Evolutionary conservation across 92 coral and sea anemone genomes (phyloP), one percentile per base, ranked within the genome.

Genomic region (Siderastrea radians): DNA sequence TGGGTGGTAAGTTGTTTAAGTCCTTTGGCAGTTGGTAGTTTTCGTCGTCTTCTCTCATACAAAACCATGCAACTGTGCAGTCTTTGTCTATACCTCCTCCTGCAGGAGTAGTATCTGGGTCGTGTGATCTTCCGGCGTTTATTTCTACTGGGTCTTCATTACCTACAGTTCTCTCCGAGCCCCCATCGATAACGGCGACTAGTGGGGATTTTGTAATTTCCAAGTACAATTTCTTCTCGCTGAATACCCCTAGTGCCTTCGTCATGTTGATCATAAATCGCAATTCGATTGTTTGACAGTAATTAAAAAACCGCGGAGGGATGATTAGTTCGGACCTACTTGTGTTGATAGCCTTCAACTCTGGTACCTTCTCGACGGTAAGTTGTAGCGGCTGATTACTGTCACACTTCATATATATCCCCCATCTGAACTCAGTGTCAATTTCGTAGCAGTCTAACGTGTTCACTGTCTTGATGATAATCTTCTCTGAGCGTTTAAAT

Each of bases 151-250:
- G 65, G 49, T 68, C 68, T 49, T 78, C 72, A 15, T 1, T 75
- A 15, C 97, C 97, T 1, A 89, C 87, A 11, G 87, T 79, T 50
- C 78, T 74, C 71, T 78, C 82, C 48, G 92, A 79, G 1, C 97
- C 97, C 4, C 95, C 95, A 8, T 38, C 75, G 67, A 92, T 84
- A 46, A 71, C 78, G 2, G 92, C 92, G 1, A 38, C 77, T 2
- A 94, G 74, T 0, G 74, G 81, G 14, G 92, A 78, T 12, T 75
- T 44, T 44, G 15, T 78, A 17, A 92, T 92, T 19, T 46, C 57
- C 15, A 94, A 19, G 78, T 77, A 68, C 3, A 89, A 45, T 45
- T 55, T 74, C 26, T 79, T 54, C 58, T 66, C 75, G 5, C 46
- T 87, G 46, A 6, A 68, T 4, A 94, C 91, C 43, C 91, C 94